Evolutionary conservation across 2,888 invertebrate genomes (phyloP).

Genomic region (Drosophila formosana): DNA sequence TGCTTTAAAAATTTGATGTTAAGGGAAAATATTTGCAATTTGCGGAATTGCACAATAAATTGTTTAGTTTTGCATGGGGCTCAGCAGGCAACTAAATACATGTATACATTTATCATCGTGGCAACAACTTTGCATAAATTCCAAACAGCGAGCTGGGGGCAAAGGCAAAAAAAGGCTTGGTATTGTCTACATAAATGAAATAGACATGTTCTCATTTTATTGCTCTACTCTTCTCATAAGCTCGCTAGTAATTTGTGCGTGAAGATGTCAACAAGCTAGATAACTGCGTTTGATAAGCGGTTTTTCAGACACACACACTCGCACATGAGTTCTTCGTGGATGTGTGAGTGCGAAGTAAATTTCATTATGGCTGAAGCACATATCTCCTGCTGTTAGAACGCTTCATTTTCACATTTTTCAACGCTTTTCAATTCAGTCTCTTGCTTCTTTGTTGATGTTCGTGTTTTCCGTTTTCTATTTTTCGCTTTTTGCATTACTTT

Average conservation of each 20-base stretch:
- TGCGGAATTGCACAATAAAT: slow-evolving; percentile 61
- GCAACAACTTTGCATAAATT: slow-evolving; percentile 36
- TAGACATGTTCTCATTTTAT: not conserved
- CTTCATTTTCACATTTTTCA: slow-evolving; percentile 52
- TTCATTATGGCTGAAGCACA: slow-evolving; percentile 55
- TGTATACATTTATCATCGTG: slow-evolving; percentile 17
- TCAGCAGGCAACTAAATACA: slow-evolving; percentile 15
- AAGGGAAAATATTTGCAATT: slow-evolving; percentile 38
- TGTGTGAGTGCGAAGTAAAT: slow-evolving; percentile 22
- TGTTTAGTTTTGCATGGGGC: slow-evolving; percentile 60
- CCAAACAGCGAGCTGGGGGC: not conserved
- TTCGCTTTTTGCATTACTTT: slow-evolving; percentile 25
- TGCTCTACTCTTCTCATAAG: not conserved
- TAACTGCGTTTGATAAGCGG: slow-evolving; percentile 72
- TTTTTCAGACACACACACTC: slow-evolving; percentile 25
- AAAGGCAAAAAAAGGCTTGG: not conserved
- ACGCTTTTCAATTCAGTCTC: slow-evolving; percentile 41
- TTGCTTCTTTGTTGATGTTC: slow-evolving; percentile 48
- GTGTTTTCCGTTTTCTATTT: slow-evolving; percentile 17
- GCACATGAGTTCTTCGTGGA: slow-evolving; percentile 1
- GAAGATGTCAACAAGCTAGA: slow-evolving; percentile 69
- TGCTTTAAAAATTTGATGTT: slow-evolving; percentile 66
- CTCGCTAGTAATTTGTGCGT: slow-evolving; percentile 49
- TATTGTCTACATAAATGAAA: not conserved
- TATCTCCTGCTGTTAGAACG: slow-evolving; percentile 44